phyloP scores from a whole-genome alignment of 2,888 invertebrate species.

The Myathropa florea region DNA sequence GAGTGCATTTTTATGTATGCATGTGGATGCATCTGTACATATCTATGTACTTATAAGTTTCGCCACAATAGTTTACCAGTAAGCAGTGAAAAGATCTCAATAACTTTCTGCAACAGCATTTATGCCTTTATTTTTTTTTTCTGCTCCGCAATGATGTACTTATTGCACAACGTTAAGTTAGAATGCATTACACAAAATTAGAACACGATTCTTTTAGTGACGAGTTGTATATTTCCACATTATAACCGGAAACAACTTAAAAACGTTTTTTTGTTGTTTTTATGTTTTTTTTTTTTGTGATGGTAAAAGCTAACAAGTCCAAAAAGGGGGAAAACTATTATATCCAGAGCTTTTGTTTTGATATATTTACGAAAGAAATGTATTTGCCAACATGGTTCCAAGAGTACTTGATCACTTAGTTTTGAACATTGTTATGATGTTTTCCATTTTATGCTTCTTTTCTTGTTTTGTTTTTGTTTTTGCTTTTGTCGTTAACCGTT shows the following conservation, averaged over 20 bases:
- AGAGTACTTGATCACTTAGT: constrained; percentile 24
- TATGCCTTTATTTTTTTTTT: neutral
- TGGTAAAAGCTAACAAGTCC: neutral
- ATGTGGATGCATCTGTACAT: neutral
- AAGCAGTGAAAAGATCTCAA: constrained; percentile 6
- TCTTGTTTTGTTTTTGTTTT: neutral
- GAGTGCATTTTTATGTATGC: neutral
- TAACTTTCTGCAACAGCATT: constrained; percentile 13
- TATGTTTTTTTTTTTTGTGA: neutral
- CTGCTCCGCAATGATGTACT: constrained; percentile 37
- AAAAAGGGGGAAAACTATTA: constrained; percentile 10
- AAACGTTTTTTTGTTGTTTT: constrained; percentile 2
- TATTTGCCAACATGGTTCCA: constrained; percentile 19
- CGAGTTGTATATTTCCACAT: constrained; percentile 37
- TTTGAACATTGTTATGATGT: constrained; percentile 11
- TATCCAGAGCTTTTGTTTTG: constrained; percentile 31
- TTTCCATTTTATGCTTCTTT: constrained; percentile 6
- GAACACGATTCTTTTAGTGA: constrained; percentile 47
- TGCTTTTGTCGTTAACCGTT: neutral
- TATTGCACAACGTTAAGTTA: constrained; percentile 43
- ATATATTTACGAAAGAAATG: constrained; percentile 34
- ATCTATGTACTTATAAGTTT: neutral
- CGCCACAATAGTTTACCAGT: neutral
- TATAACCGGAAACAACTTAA: constrained; percentile 40
- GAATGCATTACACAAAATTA: constrained; percentile 51